Conservation (phyloP, 1,140 invertebrate genomes). For the Catajapyx aquilonaris region DNA sequence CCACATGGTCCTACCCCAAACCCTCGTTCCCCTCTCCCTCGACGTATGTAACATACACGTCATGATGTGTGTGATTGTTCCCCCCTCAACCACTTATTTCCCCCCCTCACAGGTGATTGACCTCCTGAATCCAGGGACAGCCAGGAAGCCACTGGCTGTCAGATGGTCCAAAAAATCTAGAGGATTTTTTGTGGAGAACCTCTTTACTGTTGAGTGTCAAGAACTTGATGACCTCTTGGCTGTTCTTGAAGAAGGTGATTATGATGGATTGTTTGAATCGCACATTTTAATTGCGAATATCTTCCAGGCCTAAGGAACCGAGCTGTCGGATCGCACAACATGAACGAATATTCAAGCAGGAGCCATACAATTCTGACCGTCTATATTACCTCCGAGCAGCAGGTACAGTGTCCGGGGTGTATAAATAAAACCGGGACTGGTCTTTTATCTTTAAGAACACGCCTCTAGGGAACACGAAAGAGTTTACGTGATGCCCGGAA, state of each 20-base stretch:
- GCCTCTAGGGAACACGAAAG: no score
- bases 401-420: no score
- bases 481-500: no score
- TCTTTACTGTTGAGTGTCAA: constrained; percentile 84
- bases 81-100: constrained; percentile 1
- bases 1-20: no score
- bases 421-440: no score
- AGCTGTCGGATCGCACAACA: constrained; percentile 69
- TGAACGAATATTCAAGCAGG: constrained; percentile 89
- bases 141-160: constrained; percentile 59
- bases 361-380: constrained; percentile 89
- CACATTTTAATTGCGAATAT: constrained; percentile 6
- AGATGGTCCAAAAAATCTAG: constrained; percentile 79
- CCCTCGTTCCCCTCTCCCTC: no score
- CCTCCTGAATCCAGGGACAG: constrained; percentile 67
- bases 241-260: constrained; percentile 76
- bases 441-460: no score
- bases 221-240: constrained; percentile 82
- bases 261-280: constrained; percentile 20
- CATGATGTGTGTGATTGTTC: no score
- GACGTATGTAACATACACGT: no score
- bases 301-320: constrained; percentile 55
- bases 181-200: constrained; percentile 88
- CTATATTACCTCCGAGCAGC: constrained; percentile 55
- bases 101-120: constrained; percentile 57